Conservation (phyloP, 2,888 invertebrate species). For the Platypus cylindrus region DNA sequence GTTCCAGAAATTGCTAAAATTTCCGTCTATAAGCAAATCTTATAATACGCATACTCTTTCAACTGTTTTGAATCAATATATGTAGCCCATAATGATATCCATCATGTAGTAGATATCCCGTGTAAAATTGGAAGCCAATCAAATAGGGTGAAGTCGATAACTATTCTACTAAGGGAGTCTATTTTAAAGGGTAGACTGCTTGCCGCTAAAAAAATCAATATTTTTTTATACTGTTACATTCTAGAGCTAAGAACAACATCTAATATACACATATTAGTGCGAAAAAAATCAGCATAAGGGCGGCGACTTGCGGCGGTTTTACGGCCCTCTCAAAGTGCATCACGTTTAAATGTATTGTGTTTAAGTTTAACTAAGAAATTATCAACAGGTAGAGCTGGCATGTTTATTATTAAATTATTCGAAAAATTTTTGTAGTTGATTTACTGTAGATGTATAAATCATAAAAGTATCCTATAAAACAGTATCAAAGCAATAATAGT, state of each 20-base stretch:
- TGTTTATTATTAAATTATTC: conserved; percentile 8
- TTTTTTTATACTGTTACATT: conserved; percentile 10
- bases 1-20: no score
- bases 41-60: no score
- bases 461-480: conserved; percentile 4
- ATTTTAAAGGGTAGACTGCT: conserved; percentile 14
- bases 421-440: conserved; percentile 11
- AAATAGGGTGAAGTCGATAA: conserved; percentile 11
- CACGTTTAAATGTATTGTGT: no score
- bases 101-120: conserved; percentile 10
- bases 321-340: no score
- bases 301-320: no score
- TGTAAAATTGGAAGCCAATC: conserved; percentile 10
- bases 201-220: conserved; percentile 15
- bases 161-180: conserved; percentile 10
- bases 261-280: no score
- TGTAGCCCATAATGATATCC: no score
- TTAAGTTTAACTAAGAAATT: conserved; percentile 9
- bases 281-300: no score
- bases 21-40: no score
- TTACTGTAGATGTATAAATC: conserved; percentile 11
- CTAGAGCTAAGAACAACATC: conserved; percentile 8
- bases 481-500: conserved; percentile 9
- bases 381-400: conserved; percentile 16
- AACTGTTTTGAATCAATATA: no score